Evolutionary conservation across 2,888 invertebrate species (phyloP), one percentile per base, ranked within the genome.

Genomic region (Homarus gammarus): DNA sequence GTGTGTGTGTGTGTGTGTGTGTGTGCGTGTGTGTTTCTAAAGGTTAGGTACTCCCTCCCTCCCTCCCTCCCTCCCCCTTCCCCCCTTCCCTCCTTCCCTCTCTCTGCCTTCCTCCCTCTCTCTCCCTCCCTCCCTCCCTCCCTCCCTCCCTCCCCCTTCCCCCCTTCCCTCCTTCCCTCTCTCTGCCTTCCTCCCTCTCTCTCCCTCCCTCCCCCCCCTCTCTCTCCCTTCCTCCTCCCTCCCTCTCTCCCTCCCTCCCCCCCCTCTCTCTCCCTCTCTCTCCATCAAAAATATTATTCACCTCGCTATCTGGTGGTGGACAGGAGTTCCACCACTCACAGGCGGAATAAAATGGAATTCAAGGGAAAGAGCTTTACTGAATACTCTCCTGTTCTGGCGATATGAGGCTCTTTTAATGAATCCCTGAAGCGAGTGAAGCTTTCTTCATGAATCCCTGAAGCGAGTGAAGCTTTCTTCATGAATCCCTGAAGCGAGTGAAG

Each of bases 171-270:
- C 68, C 68, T 68, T 68, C 68, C 68, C 15, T 68, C 68, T 33
- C 68, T 68, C 15, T 68, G 15, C 68, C 31, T 68, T 15, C 10
- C 15, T 10, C 15, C 10, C 15, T 68, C 15, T 33, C 33, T 6
- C 33, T 73, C 73, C 5, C 73, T 15, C 31, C 18, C 73, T 31
- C 31, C 36, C 38, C n/a, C n/a, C 40, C 18, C n/a, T 5, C 5
- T 5, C 5, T 61, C 61, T 61, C 61, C 61, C 61, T 61, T 61
- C 61, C 61, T 61, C 61, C 61, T 61, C 61, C 61, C 61, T 61
- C 61, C 61, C 61, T 61, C 61, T 61, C 61, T n/a, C n/a, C 68
- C n/a, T n/a, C n/a, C 68, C n/a, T n/a, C n/a, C 68, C n/a, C n/a
- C n/a, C 68, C n/a, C 68, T 68, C 68, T 68, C 61, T 61, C 61